phyloP scores from a whole-genome alignment of 2,113 vertebrate genomes.

The Ciconia stormi region DNA sequence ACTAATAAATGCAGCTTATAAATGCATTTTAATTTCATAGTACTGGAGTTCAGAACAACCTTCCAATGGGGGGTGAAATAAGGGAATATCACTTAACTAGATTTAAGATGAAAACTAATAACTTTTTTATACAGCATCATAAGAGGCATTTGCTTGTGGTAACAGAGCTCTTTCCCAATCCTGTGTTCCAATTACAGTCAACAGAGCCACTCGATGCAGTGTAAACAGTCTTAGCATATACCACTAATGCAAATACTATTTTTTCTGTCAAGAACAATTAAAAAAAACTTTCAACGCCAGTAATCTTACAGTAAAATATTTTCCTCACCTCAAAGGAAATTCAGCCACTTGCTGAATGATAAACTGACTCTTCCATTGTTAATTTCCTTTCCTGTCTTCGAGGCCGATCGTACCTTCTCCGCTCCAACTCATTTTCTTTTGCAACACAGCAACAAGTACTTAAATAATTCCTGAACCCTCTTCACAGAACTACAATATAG shows the following conservation, averaged over 20 bases:
- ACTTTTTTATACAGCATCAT: neutral
- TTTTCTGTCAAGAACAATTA: neutral
- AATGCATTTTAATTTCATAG: neutral
- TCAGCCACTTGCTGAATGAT: neutral
- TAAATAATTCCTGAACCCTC: neutral
- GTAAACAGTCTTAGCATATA: neutral
- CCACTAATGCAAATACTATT: neutral
- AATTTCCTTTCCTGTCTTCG: neutral
- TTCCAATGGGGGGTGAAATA: neutral
- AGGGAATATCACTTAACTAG: neutral
- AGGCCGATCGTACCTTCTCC: neutral
- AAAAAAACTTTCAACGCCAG: neutral
- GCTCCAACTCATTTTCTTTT: neutral
- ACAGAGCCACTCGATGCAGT: neutral
- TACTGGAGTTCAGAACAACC: neutral
- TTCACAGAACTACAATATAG: neutral
- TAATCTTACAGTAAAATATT: neutral
- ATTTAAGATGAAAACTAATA: neutral
- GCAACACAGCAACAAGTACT: neutral
- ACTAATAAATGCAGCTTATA: neutral
- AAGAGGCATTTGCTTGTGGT: neutral
- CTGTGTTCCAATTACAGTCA: neutral
- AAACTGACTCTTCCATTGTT: neutral
- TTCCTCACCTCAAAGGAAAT: neutral
- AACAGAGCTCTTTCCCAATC: neutral